Evolutionary conservation across 2,113 vertebrate species (phyloP), one percentile per base, ranked within the genome.

Genomic region (Xyrauchen texanus): DNA sequence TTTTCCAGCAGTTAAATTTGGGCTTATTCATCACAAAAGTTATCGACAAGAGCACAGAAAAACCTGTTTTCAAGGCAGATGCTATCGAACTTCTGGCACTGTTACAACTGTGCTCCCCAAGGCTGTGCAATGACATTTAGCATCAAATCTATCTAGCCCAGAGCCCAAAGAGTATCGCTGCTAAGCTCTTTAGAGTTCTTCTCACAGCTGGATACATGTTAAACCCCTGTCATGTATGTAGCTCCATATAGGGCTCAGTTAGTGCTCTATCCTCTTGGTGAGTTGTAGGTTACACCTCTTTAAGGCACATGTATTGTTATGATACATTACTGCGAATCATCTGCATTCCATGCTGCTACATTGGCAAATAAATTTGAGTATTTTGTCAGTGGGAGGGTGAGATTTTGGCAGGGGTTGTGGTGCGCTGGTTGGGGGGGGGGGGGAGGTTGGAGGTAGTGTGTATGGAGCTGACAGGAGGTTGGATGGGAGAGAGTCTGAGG

Each of bases 391-490:
- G 74, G 15, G 55, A 64, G 57, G 81, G 84, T 53, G 81, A 76
- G 68, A 64, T 69, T 83, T 52, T 55, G 44, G 74, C 65, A 12
- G 8, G 71, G 81, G 68, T 81, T 68, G 69, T 63, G 55, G 9
- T 7, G 5, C n/a, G n/a, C 8, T 63, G 72, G 15, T 57, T 78
- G 72, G 73, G 70, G n/a, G 13, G 21, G 9, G 13, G 58, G 68
- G 78, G 57, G 68, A 71, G 74, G 66, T 75, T 52, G 81, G 15
- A 76, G 79, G 85, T 79, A 53, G 70, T 69, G 55, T 42, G 66
- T 60, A 49, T 85, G 79, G 73, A 80, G 82, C 78, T 88, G 89
- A 81, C 88, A 80, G 16, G 88, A 89, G 84, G 88, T n/a, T 7
- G 76, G 45, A 84, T 78, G 71, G 83, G 87, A 84, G 88, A 34